Evolutionary conservation across 2,113 vertebrate species (phyloP), one percentile per base, ranked within the genome.

Genomic region (Chascanopsetta lugubris): DNA sequence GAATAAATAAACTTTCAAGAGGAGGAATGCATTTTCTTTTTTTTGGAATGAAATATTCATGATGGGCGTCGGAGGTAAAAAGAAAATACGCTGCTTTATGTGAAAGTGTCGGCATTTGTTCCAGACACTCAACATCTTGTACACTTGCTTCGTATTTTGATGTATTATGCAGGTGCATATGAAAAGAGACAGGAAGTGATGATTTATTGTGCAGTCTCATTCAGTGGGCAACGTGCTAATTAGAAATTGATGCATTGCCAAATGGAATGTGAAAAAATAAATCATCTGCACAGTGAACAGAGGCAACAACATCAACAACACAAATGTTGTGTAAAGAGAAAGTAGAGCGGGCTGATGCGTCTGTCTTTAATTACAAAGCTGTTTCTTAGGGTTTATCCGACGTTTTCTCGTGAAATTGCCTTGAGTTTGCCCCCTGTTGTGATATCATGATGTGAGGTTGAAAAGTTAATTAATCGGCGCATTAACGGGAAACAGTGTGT

Each of bases 1-100:
- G 77, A 77, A 81, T 72, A 74, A 76, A 81, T 73, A 73, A 62
- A 80, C 56, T 77, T 73, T 75, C 46, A 69, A 69, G 72, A 73
- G 47, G 29, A 69, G 21, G 49, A 61, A 75, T 59, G 67, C 27
- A n/a, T 32, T 81, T n/a, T n/a, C n/a, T n/a, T n/a, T n/a, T n/a
- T n/a, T n/a, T 46, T 21, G 15, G 12, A 65, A 57, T 79, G 15
- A 82, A 71, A 84, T 87, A 80, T 87, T 80, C 60, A 87, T 47
- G 58, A n/a, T 2, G 22, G 21, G 7, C 45, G 46, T 64, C 22
- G 30, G 56, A 69, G 20, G 42, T 81, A 46, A 50, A 61, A 17
- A n/a, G n/a, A 15, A 53, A 4, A 64, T 51, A 20, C 61, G 32
- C 24, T 20, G n/a, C 11, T 11, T 74, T 61, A 18, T 68, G 12